Conservation (phyloP, 92 coral and sea anemone genomes). For the Actinernus sp. region DNA sequence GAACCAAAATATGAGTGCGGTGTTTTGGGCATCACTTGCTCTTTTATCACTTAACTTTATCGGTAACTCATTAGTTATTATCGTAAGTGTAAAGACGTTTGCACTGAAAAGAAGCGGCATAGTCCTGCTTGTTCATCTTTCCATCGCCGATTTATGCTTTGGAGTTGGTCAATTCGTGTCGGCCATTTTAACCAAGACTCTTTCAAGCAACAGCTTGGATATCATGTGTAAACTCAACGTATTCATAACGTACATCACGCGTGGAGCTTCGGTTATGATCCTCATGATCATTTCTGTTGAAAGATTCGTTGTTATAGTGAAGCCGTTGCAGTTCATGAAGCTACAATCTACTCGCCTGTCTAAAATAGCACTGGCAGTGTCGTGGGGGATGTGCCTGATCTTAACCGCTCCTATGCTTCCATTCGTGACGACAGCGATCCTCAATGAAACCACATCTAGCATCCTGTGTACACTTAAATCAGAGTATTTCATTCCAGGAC, state of each 20-base stretch:
- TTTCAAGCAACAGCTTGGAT: background rate
- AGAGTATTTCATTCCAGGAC: background rate
- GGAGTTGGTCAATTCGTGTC: slow-evolving; percentile 10
- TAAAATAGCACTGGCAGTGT: background rate
- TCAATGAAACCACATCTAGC: background rate
- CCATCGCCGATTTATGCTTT: slow-evolving; percentile 17
- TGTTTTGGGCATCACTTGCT: slow-evolving; percentile 7
- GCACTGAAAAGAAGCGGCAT: slow-evolving; percentile 9
- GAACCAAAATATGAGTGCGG: background rate
- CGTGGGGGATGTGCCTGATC: background rate
- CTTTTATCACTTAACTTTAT: slow-evolving; percentile 14
- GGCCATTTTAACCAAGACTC: background rate
- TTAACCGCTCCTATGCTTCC: slow-evolving; percentile 3
- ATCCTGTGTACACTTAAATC: slow-evolving; percentile 2
- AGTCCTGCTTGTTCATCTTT: slow-evolving; percentile 4
- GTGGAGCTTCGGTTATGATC: slow-evolving; percentile 7
- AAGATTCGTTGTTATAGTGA: slow-evolving; percentile 13
- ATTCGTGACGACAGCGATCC: background rate
- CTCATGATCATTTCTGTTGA: slow-evolving; percentile 14
- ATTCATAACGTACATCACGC: slow-evolving; percentile 9
- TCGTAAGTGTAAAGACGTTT: background rate
- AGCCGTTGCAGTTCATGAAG: slow-evolving; percentile 5
- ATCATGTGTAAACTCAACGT: slow-evolving; percentile 6
- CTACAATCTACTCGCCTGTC: background rate
- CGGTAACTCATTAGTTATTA: slow-evolving; percentile 16